A percentile compares a stretch with the other conserved stretches of the same genome.
These are phyloP conservation scores for Sthenelais limicola DNA, from an alignment of 2,888 invertebrate genomes.

Conservation along the genomic window DNA sequence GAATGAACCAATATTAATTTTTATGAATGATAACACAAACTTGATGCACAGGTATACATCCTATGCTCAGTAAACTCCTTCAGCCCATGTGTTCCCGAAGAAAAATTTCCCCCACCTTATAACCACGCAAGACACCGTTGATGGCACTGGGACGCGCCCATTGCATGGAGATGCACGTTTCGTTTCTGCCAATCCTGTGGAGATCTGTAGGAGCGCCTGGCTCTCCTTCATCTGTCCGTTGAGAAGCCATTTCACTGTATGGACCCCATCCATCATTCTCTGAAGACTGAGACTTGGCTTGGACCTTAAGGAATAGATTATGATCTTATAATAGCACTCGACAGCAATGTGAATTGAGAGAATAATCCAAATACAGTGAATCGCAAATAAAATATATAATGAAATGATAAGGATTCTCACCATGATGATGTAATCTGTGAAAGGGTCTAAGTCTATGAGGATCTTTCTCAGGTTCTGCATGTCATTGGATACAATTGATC, in stretches of 20 bases:
- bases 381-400: no score
- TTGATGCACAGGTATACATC: no score
- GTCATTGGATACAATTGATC: not conserved
- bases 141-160: conserved; percentile 74
- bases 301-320: no score
- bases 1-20: no score
- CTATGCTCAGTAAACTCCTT: no score
- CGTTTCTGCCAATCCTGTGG: conserved; percentile 77
- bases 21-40: no score
- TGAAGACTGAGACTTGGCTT: conserved; percentile 55
- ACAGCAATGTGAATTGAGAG: no score
- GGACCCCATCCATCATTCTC: conserved; percentile 55
- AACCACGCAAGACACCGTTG: conserved; percentile 73
- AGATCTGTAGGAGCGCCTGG: conserved; percentile 82
- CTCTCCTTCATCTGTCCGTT: conserved; percentile 68
- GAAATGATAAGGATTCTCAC: conserved; percentile 14
- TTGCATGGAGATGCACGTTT: conserved; percentile 76
- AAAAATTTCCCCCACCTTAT: conserved; percentile 69
- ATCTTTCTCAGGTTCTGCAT: not conserved
- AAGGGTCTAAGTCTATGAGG: conserved; percentile 53
- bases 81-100: no score
- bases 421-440: conserved; percentile 45
- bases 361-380: not conserved
- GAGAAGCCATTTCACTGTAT: conserved; percentile 47
- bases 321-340: no score